Evolutionary conservation across 2,113 vertebrate genomes (phyloP).

Genomic region (Erinaceus europaeus): DNA sequence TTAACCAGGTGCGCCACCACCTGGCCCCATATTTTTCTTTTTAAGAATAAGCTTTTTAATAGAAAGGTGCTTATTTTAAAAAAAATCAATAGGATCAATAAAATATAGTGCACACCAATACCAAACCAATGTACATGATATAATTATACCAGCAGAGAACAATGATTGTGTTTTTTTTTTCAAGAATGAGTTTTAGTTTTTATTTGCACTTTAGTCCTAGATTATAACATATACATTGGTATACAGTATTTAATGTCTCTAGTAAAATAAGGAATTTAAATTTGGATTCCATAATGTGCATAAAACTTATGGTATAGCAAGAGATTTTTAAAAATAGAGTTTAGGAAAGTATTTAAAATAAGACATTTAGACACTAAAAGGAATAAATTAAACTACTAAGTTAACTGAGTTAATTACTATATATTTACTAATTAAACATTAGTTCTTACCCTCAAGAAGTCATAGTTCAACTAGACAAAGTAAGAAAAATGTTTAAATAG

Average conservation of each 20-base stretch:
- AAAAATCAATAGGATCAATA: background rate
- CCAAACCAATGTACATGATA: too few species aligned
- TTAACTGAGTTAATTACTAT: background rate
- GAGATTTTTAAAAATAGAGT: background rate
- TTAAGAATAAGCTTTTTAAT: conserved; percentile 16
- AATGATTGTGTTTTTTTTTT: conserved; percentile 1
- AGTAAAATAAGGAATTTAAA: background rate
- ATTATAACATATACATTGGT: background rate
- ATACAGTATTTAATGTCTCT: background rate
- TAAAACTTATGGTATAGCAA: background rate
- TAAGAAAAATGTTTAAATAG: background rate
- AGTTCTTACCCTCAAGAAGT: background rate
- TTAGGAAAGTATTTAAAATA: background rate
- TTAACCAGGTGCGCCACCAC: too few species aligned
- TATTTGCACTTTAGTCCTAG: background rate
- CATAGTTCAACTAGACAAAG: background rate
- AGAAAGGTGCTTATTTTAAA: background rate
- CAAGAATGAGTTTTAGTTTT: too few species aligned
- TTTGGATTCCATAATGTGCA: background rate
- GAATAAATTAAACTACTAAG: background rate
- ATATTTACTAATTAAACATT: background rate
- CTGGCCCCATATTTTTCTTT: conserved; percentile 29
- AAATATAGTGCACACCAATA: background rate
- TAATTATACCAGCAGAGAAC: background rate
- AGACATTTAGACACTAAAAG: background rate